Base-by-base conservation (phyloP, 2,113 vertebrate species). In the Centropristis striata region DNA sequence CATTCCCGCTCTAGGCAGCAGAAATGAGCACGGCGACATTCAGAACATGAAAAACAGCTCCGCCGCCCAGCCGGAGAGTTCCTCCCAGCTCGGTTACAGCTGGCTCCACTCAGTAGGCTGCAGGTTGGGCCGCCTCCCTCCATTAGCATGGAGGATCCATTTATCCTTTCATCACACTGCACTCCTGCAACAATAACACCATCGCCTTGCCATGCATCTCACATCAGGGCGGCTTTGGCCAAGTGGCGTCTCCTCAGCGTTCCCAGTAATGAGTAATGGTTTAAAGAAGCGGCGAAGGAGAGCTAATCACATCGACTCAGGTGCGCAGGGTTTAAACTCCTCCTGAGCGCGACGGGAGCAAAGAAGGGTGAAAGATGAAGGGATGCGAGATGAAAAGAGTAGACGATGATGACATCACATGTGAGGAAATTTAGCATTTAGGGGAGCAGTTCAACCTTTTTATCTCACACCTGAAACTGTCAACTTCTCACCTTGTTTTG, bases 11-110 rank as follows among this genome's bases (percentile, higher is more conserved):
- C 77, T 72, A 23, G n/a, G 23, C 10, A 4, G 63, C 70, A 63
- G 47, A 88, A 86, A 93, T 83, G 79, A 91, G 85, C 75, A 36
- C 7, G 28, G 71, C 71, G 23, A 66, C 83, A 90, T 90, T 94
- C 88, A 74, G 81, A 79, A 86, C 83, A 92, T 92, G 89, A 91
- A 93, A 80, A 90, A 75, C 80, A 74, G 80, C 81, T 70, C 70
- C 4, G 59, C 71, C 47, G 65, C 81, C 66, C 81, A 71, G 71
- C 69, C 58, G 13, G 70, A 69, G 69, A 68, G 51, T 51, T 74
- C 79, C 71, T 71, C 75, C 50, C 72, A 53, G 80, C 81, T 42
- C 63, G 61, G 73, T 39, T 90, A 42, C 86, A 86, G 91, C 91
- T 92, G 91, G 85, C 88, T 83, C 84, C 75, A 68, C 86, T 83